phyloP scores from a whole-genome alignment of 2,113 vertebrate genomes.

The Tylochromis polylepis region DNA sequence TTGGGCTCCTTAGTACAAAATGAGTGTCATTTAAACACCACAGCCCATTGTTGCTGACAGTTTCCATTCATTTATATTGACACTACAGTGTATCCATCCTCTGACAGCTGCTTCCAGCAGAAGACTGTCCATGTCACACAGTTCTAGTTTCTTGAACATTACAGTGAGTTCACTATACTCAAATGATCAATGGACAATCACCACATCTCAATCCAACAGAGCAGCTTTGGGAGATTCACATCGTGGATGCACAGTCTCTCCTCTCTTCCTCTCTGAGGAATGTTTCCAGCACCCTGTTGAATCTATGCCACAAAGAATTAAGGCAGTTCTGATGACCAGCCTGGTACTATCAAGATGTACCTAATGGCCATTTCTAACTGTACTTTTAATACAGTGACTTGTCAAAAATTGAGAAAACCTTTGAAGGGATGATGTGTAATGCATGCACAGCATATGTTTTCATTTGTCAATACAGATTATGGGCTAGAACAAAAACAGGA shows the following conservation, averaged over 20 bases:
- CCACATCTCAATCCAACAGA: neutral
- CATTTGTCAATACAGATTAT: too few relatives aligned
- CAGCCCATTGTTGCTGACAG: neutral
- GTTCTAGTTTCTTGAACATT: neutral
- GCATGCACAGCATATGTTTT: too few relatives aligned
- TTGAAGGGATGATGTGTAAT: neutral
- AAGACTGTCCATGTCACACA: neutral
- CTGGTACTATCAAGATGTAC: neutral
- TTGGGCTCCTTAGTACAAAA: neutral
- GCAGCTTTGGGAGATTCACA: neutral
- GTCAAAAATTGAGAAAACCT: accelerated
- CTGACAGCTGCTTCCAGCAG: neutral
- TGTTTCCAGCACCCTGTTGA: neutral
- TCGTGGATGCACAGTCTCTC: neutral
- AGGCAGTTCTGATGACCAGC: neutral
- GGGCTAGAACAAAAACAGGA: too few relatives aligned
- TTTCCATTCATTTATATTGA: neutral
- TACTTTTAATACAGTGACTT: accelerated
- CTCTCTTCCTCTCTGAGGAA: neutral
- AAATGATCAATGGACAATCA: neutral
- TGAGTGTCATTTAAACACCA: accelerated
- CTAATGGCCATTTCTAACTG: neutral
- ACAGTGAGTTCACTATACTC: neutral
- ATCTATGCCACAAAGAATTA: neutral
- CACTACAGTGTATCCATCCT: neutral